Evolutionary conservation across 2,888 invertebrate species (phyloP), one percentile per base, ranked within the genome.

Genomic region (Apodemia hepburni): DNA sequence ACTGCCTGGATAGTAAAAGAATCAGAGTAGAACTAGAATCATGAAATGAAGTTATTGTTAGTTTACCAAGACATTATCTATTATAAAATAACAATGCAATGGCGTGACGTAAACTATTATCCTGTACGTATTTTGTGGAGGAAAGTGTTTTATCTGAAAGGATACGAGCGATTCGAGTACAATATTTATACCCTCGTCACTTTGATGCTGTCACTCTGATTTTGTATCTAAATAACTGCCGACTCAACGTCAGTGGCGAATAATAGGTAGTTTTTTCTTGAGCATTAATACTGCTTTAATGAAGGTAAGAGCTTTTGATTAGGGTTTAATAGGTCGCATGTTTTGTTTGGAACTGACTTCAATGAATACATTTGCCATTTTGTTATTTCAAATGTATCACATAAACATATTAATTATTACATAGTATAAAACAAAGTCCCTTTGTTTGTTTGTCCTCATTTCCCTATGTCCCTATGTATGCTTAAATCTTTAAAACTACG

Each of bases 151-250:
- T 64, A 66, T 67, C 62, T 65, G 63, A 63, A 65, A 62, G 58
- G 61, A 65, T 66, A 60, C 62, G 49, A 58, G 68, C 68, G 63
- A 65, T 61, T 58, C 58, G 58, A 65, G 63, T 63, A 57, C 62
- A 60, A 66, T 62, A 62, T 65, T 66, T 61, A 38, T 61, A 82
- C 81, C 81, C 80, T 81, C 75, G 77, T 82, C 82, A 80, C 73
- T 78, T 76, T 74, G 73, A 71, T 73, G 71, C 71, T 57, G 66
- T 62, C 65, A 63, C 57, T 63, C 60, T 58, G 61, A 51, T 60
- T 51, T 49, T 27, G 61, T 58, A 64, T 58, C 60, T 58, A 64
- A 63, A 61, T 60, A 62, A 61, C 63, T 60, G 63, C 60, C 61
- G 45, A 57, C 47, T 64, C 51, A 51, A 51, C 51, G 51, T 51